Percentiles rank a stretch among this genome's conserved stretches.
These are phyloP conservation scores for Sphenodon punctatus DNA, from an alignment of 2,797 vertebrate genomes.

Conservation along the genomic window DNA sequence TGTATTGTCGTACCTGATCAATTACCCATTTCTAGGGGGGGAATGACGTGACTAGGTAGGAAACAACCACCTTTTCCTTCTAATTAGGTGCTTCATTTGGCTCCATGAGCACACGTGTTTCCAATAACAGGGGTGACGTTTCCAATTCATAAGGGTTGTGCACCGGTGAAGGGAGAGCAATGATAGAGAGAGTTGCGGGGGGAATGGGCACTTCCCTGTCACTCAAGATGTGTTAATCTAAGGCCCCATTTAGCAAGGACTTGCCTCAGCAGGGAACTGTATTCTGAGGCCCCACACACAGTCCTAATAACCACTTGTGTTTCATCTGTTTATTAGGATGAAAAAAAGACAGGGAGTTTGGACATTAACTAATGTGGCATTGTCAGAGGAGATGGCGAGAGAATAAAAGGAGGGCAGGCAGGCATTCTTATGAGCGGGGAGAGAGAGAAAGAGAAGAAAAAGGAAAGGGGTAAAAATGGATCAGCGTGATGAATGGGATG, in stretches of 20 bases:
- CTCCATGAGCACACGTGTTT: background rate
- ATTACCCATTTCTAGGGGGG: background rate
- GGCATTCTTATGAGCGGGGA: background rate
- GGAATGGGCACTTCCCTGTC: rapidly evolving
- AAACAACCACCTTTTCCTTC: background rate
- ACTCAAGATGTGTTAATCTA: rapidly evolving
- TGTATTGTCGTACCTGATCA: slow-evolving; percentile 42
- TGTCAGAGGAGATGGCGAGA: background rate
- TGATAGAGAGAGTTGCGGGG: background rate
- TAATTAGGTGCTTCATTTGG: slow-evolving; percentile 39
- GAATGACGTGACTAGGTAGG: slow-evolving; percentile 11
- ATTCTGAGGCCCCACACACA: background rate
- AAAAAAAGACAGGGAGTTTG: background rate
- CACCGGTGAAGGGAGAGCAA: background rate
- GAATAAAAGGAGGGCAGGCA: rapidly evolving
- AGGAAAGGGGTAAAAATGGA: background rate
- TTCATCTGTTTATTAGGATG: background rate
- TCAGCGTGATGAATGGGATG: background rate
- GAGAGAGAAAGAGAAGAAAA: background rate
- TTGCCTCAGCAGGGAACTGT: rapidly evolving
- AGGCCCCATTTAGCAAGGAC: background rate
- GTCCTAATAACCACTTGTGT: rapidly evolving
- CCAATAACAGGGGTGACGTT: background rate
- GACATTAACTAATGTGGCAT: rapidly evolving
- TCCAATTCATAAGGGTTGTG: background rate